phyloP scores from a whole-genome alignment of 2,888 invertebrate species.

The Dryobota labecula region DNA sequence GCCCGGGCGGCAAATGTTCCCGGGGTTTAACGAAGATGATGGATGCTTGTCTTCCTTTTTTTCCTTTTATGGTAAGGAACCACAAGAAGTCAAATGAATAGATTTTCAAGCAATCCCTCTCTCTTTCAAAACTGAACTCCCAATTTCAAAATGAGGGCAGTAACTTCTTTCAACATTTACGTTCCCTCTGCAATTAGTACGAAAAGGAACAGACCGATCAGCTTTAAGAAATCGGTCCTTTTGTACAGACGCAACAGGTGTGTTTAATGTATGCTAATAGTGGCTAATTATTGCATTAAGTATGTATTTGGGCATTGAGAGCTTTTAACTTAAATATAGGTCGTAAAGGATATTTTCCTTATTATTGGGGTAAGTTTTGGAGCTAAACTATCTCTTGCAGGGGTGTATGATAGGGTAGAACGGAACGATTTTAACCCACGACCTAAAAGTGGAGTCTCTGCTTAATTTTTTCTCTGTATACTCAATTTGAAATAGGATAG shows the following conservation, averaged over 20 bases:
- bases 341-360: neutral
- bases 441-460: neutral
- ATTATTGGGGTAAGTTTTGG: neutral
- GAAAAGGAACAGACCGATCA: constrained; percentile 25
- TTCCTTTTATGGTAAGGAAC: no score
- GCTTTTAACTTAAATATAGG: constrained; percentile 44
- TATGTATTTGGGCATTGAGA: constrained; percentile 25
- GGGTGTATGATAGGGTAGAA: neutral
- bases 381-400: neutral
- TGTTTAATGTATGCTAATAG: constrained; percentile 38
- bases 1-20: no score
- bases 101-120: constrained; percentile 19
- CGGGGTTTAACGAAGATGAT: no score
- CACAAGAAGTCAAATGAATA: constrained; percentile 3
- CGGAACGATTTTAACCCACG: no score
- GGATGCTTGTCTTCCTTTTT: no score
- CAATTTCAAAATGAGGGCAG: constrained; percentile 40
- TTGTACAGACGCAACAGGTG: constrained; percentile 53
- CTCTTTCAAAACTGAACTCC: neutral
- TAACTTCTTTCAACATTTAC: neutral
- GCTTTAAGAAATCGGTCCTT: constrained; percentile 21
- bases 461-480: no score
- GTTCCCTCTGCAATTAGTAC: constrained; percentile 23
- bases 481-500: no score
- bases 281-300: constrained; percentile 47